Base-by-base conservation (phyloP, 2,797 vertebrate species). In the Odontamblyopus rebecca region DNA sequence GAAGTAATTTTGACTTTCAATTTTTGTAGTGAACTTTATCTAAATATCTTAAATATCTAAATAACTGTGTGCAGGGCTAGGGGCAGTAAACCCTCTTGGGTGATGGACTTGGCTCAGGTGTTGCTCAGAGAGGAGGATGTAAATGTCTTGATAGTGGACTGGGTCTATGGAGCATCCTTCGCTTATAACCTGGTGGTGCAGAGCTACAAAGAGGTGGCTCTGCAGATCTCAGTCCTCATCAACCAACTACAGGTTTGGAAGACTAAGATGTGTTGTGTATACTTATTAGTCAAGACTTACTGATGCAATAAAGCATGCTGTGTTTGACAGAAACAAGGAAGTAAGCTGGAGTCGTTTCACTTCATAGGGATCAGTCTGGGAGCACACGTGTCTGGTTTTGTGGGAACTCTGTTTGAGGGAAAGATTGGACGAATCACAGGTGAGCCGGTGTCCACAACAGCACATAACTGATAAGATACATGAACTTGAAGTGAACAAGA, bases 301-400 rank as follows among this genome's bases (percentile, higher is more conserved):
- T 61, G 27, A 61, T 32, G 12, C 15, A 6, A 16, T 18, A 35
- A n/a, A 35, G 6, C 5, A 6, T 26, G 19, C 41, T 23, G 13
- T 48, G 76, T 51, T 77, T 57, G 15, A 85, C 88, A 99, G 97
- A 82, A 70, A 38, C 84, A 93, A 35, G 96, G 97, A 66, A 92
- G 93, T 60, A 89, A 86, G 0, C 71, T 93, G 13, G 89, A 95
- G 71, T 95, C 95, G 6, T 89, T 99, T 79, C 98, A 99, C 89
- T 93, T 99, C 75, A 96, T 99, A 57, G 97, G 98, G 2, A 84
- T 99, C 56, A 99, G 97, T 83, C 94, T 99, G 0, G 98, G 98
- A 38, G 97, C 98, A 0, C 97, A 99, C 0, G 96, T 97, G 0
- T 94, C 94, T 6, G 97, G 97, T 54, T 94, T 96, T 72, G 95